Conservation (phyloP, 2,113 vertebrate species). For the Prinia subflava region DNA sequence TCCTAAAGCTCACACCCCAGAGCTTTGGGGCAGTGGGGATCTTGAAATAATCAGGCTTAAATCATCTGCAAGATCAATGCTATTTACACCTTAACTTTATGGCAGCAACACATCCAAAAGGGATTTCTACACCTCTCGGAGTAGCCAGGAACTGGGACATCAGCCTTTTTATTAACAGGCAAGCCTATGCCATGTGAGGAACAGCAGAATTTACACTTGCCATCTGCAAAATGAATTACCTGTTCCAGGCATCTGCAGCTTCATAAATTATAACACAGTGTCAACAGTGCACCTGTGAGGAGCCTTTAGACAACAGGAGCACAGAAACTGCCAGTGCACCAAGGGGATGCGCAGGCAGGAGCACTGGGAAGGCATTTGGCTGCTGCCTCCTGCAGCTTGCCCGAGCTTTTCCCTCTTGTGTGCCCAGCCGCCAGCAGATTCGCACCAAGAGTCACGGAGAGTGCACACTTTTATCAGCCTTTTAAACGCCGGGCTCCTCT, state of each 20-base stretch:
- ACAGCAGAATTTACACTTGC: slow-evolving; percentile 40
- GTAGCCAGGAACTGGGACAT: neutral
- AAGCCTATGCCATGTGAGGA: neutral
- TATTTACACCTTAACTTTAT: neutral
- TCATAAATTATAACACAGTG: slow-evolving; percentile 50
- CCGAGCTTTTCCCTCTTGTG: neutral
- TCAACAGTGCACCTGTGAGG: slow-evolving; percentile 38
- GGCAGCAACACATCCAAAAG: neutral
- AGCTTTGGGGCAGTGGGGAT: neutral
- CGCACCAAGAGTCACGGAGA: neutral
- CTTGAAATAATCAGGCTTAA: neutral
- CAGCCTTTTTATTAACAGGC: slow-evolving; percentile 2
- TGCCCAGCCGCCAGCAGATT: neutral
- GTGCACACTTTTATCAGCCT: neutral
- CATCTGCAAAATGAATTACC: slow-evolving; percentile 40
- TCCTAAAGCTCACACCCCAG: neutral
- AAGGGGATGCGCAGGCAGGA: neutral
- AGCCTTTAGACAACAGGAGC: slow-evolving; percentile 19
- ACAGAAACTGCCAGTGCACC: neutral
- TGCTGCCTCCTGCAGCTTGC: neutral
- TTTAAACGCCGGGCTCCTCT: neutral
- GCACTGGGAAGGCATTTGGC: neutral
- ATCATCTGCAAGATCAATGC: neutral
- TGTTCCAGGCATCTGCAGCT: slow-evolving; percentile 31
- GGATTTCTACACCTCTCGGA: neutral